Evolutionary conservation across 2,888 invertebrate species (phyloP).

Genomic region (Cecidostiba fungosa): DNA sequence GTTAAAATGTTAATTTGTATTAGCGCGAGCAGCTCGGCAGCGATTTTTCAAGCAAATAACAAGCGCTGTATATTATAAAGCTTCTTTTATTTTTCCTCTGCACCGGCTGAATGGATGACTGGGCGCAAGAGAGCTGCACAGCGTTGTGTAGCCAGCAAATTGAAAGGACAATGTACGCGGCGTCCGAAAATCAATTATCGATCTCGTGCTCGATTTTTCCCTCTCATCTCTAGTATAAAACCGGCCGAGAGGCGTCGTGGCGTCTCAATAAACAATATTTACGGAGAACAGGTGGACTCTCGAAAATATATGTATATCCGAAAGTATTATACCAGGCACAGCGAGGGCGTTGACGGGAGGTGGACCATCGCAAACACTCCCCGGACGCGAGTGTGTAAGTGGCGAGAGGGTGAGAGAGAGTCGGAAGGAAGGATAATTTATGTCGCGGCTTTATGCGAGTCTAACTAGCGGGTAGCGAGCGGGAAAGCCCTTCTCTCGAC

Average conservation of each 20-base stretch:
- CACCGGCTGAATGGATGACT: not conserved
- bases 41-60: slow-evolving; percentile 37
- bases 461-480: slow-evolving; percentile 78
- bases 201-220: not conserved
- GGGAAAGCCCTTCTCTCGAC: slow-evolving; percentile 67
- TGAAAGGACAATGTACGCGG: slow-evolving; percentile 45
- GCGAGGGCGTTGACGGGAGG: slow-evolving; percentile 81
- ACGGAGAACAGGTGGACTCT: slow-evolving; percentile 65
- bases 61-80: not conserved
- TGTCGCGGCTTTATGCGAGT: slow-evolving; percentile 78
- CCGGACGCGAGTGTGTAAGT: slow-evolving; percentile 65
- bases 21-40: slow-evolving; percentile 41
- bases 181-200: slow-evolving; percentile 4
- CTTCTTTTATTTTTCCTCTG: not conserved
- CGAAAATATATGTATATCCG: not conserved
- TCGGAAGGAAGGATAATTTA: slow-evolving; percentile 74
- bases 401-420: not conserved
- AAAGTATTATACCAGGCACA: not conserved
- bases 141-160: slow-evolving; percentile 22
- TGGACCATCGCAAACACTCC: slow-evolving; percentile 79
- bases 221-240: too few relatives aligned
- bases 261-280: slow-evolving; percentile 73
- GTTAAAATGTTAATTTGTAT: slow-evolving; percentile 75
- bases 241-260: slow-evolving; percentile 38
- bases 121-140: not conserved